Conservation (phyloP, 2,888 invertebrate species). For the Rotaria socialis region DNA sequence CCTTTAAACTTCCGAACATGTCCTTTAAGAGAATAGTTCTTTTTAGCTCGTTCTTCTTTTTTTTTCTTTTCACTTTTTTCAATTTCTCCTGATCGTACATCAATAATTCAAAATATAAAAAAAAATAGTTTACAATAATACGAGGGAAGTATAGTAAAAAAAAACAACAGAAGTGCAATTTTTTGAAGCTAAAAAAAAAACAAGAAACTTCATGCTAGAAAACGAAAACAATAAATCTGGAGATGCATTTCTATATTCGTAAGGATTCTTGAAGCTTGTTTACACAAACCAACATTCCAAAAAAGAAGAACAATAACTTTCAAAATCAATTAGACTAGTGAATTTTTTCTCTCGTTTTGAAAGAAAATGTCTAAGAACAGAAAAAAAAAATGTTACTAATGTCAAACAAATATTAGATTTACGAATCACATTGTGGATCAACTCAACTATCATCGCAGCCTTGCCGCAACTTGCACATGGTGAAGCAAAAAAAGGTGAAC, state of each 20-base stretch:
- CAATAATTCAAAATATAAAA: no score
- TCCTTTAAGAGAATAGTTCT: neutral
- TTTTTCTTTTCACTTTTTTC: neutral
- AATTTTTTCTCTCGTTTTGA: neutral
- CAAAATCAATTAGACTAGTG: neutral
- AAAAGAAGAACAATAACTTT: neutral
- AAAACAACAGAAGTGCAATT: neutral
- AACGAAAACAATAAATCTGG: neutral
- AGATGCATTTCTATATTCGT: no score
- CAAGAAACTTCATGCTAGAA: neutral
- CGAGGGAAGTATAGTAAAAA: neutral
- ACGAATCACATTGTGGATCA: neutral
- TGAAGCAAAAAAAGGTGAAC: neutral
- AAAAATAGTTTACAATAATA: no score
- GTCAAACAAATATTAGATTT: neutral
- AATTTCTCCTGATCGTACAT: no score
- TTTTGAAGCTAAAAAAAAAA: neutral
- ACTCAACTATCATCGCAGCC: neutral
- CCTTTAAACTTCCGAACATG: neutral
- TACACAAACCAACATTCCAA: neutral
- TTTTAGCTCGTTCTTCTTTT: neutral
- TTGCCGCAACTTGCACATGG: neutral
- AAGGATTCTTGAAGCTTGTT: neutral
- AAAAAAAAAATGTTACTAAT: neutral
- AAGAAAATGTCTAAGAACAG: neutral